Percentiles rank a stretch among this genome's conserved stretches.
Conservation (phyloP, 2,888 invertebrate genomes). For the Chydorus sphaericus region DNA sequence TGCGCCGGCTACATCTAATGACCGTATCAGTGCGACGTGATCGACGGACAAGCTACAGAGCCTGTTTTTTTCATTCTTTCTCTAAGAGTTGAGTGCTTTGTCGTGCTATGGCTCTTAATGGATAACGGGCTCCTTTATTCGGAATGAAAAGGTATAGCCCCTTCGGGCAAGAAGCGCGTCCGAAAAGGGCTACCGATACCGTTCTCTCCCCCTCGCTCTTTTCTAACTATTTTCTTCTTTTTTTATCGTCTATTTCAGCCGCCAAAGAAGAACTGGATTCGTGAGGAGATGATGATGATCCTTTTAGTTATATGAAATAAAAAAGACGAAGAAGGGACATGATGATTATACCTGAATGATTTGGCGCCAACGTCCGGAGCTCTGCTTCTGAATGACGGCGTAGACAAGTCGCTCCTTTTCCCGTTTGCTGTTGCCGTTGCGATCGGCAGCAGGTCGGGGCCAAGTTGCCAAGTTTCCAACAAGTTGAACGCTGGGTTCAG, state of each 20-base stretch:
- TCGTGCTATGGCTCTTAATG: constrained; percentile 1
- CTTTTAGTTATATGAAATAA: background rate
- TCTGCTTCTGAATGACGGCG: constrained; percentile 47
- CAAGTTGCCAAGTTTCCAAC: constrained; percentile 46
- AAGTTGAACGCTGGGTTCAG: constrained; percentile 30
- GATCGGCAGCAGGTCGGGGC: constrained; percentile 42
- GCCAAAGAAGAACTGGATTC: background rate
- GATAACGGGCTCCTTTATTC: background rate
- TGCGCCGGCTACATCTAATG: too few relatives aligned
- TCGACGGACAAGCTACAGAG: background rate
- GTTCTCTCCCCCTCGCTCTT: background rate
- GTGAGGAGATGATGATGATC: constrained; percentile 2
- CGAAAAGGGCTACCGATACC: too few relatives aligned
- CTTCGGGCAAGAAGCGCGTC: too few relatives aligned
- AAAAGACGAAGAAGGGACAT: background rate
- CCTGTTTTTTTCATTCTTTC: too few relatives aligned
- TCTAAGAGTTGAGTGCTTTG: background rate
- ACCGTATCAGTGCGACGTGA: too few relatives aligned
- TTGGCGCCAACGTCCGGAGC: constrained; percentile 26
- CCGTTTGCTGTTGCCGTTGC: background rate
- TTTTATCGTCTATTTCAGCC: background rate
- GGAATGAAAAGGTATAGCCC: too few relatives aligned
- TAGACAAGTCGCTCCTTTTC: constrained; percentile 33
- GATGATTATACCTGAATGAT: constrained; percentile 23
- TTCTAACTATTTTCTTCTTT: background rate